Evolutionary conservation across 2,797 vertebrate species (phyloP).

Genomic region (Anas acuta): DNA sequence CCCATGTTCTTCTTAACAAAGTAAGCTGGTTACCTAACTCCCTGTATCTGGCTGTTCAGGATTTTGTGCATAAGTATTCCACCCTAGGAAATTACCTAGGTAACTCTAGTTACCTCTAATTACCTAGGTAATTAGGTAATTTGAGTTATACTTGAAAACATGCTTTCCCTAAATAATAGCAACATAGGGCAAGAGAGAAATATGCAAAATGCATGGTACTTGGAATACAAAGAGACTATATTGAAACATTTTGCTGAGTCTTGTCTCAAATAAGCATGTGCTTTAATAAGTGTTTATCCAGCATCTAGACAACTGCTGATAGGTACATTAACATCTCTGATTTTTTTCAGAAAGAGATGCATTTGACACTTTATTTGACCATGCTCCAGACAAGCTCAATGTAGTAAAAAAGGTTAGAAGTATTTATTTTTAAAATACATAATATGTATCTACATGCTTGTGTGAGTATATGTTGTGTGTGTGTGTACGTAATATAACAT

Average conservation of each 20-base stretch:
- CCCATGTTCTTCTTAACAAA: neutral
- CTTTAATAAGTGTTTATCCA: constrained; percentile 7
- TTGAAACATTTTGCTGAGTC: neutral
- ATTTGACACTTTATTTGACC: constrained; percentile 96
- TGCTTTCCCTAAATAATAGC: neutral
- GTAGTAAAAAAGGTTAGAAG: constrained; percentile 95
- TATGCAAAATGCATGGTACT: neutral
- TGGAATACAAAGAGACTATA: neutral
- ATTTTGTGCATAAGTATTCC: neutral
- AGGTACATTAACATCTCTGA: neutral
- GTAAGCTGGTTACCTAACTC: neutral
- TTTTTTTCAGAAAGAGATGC: constrained; percentile 91
- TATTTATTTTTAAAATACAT: neutral
- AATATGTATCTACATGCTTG: neutral
- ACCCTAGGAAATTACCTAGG: neutral
- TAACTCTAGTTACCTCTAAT: too few species aligned
- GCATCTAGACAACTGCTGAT: neutral
- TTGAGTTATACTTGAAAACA: neutral
- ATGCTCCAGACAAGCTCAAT: constrained; percentile 96
- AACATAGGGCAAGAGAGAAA: neutral
- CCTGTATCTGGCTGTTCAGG: neutral
- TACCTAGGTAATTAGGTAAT: neutral
- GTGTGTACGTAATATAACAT: neutral
- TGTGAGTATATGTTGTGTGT: neutral
- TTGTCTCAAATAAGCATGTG: neutral